These are phyloP conservation scores for Heliconius erato DNA, from an alignment of 2,888 invertebrate species.

Conservation along the genomic window DNA sequence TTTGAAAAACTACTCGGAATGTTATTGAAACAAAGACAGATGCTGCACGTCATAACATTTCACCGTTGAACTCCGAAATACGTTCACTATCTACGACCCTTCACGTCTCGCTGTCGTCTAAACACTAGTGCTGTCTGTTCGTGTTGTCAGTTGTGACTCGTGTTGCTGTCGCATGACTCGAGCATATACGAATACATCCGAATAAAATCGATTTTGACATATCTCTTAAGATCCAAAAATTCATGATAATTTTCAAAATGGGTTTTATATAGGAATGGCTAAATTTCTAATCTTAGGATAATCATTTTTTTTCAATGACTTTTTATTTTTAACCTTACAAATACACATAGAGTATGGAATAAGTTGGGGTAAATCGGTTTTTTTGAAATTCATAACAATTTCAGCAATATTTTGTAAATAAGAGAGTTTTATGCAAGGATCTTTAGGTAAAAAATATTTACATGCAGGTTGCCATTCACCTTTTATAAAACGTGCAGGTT, in stretches of 20 bases:
- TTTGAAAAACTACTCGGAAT: slow-evolving; percentile 67
- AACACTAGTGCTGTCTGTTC: slow-evolving; percentile 41
- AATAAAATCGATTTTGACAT: not conserved
- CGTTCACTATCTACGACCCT: slow-evolving; percentile 51
- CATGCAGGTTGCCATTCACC: slow-evolving; percentile 79
- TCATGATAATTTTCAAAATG: not conserved
- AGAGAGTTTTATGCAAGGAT: slow-evolving; percentile 68
- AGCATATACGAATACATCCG: not conserved
- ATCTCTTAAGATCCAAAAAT: not conserved
- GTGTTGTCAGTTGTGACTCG: slow-evolving; percentile 11
- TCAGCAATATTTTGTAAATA: slow-evolving; percentile 73
- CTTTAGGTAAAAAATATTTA: slow-evolving; percentile 70
- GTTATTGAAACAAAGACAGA: slow-evolving; percentile 82
- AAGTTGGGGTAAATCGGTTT: slow-evolving; percentile 65
- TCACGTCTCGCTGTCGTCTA: slow-evolving; percentile 42
- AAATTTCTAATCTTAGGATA: slow-evolving; percentile 52
- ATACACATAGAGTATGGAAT: slow-evolving; percentile 61
- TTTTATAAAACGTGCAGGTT: slow-evolving; percentile 79
- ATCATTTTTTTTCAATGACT: slow-evolving; percentile 54
- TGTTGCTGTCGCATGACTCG: slow-evolving; percentile 1
- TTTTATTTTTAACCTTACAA: slow-evolving; percentile 62
- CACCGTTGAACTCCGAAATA: slow-evolving; percentile 65
- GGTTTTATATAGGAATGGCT: not conserved
- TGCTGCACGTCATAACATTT: slow-evolving; percentile 85
- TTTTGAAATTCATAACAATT: slow-evolving; percentile 61